These are phyloP conservation scores for Palaemon carinicauda DNA, from an alignment of 1,140 invertebrate genomes.

Conservation along the genomic window DNA sequence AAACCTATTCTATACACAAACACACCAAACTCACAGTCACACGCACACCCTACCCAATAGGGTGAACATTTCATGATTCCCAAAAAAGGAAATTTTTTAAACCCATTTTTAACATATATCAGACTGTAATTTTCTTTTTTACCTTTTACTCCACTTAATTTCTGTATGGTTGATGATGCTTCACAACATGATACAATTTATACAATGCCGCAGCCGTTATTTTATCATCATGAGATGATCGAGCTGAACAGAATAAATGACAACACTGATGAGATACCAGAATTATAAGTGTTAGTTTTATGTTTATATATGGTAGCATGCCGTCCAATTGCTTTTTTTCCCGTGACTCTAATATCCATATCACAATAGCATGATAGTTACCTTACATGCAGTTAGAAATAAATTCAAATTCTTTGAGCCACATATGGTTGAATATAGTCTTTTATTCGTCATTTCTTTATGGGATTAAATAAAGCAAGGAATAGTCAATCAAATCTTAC, in stretches of 20 bases:
- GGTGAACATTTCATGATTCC: no score
- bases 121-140: constrained; percentile 15
- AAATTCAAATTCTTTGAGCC: no score
- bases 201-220: background rate
- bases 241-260: background rate
- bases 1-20: no score
- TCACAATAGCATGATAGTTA: background rate
- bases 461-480: no score
- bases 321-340: constrained; percentile 2
- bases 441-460: no score
- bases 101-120: no score
- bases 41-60: no score
- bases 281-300: background rate
- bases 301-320: constrained; percentile 1
- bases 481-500: no score
- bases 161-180: constrained; percentile 11
- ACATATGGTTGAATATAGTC: no score
- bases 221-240: constrained; percentile 2
- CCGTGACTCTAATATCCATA: background rate
- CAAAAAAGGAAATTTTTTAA: no score
- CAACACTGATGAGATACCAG: background rate
- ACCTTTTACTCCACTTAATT: constrained; percentile 5
- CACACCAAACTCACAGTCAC: no score
- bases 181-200: constrained; percentile 19
- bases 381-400: no score